phyloP scores from a whole-genome alignment of 2,797 vertebrate genomes.

The Diglossa cyanea region DNA sequence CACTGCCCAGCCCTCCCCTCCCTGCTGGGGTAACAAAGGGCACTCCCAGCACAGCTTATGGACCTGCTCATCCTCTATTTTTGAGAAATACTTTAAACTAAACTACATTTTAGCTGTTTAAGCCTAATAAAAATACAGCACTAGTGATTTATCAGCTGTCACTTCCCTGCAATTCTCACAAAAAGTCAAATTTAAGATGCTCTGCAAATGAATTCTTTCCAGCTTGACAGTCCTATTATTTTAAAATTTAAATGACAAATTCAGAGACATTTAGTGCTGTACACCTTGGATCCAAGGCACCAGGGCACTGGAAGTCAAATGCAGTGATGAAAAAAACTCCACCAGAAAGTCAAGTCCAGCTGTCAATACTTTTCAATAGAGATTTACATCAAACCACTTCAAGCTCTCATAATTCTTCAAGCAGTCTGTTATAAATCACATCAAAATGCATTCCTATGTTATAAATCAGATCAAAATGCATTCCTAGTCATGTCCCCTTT shows the following conservation, averaged over 20 bases:
- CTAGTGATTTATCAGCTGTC: conserved; percentile 23
- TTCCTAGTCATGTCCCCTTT: neutral
- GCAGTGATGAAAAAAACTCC: neutral
- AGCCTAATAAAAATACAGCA: conserved; percentile 24
- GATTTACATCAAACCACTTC: conserved; percentile 37
- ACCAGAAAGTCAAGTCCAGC: neutral
- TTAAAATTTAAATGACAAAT: conserved; percentile 5
- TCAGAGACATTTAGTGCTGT: neutral
- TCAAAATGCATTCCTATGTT: neutral
- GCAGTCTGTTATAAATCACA: neutral
- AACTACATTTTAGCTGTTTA: neutral
- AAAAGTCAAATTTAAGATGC: conserved; percentile 22
- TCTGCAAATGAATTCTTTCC: neutral
- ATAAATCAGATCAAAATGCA: conserved; percentile 26
- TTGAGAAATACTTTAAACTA: neutral
- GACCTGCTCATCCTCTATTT: neutral
- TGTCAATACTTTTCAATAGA: conserved; percentile 34
- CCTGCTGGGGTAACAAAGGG: neutral
- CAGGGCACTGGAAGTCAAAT: neutral
- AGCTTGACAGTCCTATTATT: neutral
- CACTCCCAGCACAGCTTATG: neutral
- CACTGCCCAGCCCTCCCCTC: neutral
- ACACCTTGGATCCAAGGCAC: neutral
- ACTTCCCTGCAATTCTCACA: neutral
- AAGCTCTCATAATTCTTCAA: conserved; percentile 32